Percentiles rank a stretch among this genome's conserved stretches.
These are phyloP conservation scores for Eristalinus aeneus DNA, from an alignment of 2,888 invertebrate species.

Conservation along the genomic window DNA sequence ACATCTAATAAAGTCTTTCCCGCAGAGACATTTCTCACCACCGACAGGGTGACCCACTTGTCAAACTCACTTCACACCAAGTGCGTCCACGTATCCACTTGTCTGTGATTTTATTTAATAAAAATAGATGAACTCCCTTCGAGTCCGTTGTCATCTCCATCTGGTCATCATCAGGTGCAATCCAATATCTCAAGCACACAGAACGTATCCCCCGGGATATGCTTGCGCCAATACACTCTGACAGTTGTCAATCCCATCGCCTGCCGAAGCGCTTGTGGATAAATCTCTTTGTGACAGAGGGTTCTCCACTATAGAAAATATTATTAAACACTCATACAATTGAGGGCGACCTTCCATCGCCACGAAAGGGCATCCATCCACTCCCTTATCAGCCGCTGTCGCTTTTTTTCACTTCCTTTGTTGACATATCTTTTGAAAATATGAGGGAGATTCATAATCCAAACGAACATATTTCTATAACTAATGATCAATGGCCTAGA, in stretches of 20 bases:
- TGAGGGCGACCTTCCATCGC: background rate
- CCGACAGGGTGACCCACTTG: conserved; percentile 39
- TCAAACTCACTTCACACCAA: conserved; percentile 31
- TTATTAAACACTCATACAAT: conserved; percentile 17
- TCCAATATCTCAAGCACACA: conserved; percentile 26
- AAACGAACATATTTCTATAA: conserved; percentile 21
- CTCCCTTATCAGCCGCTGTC: background rate
- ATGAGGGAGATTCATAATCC: conserved; percentile 27
- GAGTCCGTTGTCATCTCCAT: conserved; percentile 42
- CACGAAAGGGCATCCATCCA: conserved; percentile 14
- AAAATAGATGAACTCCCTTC: conserved; percentile 26
- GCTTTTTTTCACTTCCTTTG: background rate
- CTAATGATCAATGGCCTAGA: conserved; percentile 49
- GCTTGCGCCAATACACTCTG: conserved; percentile 1
- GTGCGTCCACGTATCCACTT: conserved; percentile 11
- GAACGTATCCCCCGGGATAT: background rate
- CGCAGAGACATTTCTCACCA: conserved; percentile 22
- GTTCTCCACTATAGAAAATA: background rate
- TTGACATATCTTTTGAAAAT: conserved; percentile 49
- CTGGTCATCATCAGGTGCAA: conserved; percentile 52
- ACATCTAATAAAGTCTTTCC: background rate
- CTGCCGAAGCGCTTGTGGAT: conserved; percentile 2
- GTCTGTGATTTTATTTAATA: conserved; percentile 44
- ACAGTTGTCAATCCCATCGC: conserved; percentile 49
- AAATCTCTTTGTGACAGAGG: conserved; percentile 39